phyloP scores from a whole-genome alignment of 2,113 vertebrate genomes.

The Perca flavescens region DNA sequence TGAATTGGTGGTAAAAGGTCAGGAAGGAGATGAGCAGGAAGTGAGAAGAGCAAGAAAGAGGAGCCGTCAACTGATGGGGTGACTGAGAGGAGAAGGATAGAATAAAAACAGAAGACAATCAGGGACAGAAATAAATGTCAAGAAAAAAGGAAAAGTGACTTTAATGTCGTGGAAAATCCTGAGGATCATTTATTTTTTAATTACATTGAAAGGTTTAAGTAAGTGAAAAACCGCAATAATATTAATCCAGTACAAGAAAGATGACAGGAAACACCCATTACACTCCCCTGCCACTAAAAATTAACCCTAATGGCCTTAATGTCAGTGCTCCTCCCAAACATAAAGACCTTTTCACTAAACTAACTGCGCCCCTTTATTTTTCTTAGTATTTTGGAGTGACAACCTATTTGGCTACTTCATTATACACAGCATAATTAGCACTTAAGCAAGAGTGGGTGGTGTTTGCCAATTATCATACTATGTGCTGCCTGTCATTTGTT shows the following conservation, averaged over 20 bases:
- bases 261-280: background rate
- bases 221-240: slow-evolving; percentile 15
- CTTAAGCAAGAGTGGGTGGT: slow-evolving; percentile 51
- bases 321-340: slow-evolving; percentile 7
- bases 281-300: slow-evolving; percentile 2
- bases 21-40: slow-evolving; percentile 38
- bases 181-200: background rate
- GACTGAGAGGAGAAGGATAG: background rate
- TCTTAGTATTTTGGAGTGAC: slow-evolving; percentile 47
- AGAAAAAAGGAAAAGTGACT: background rate
- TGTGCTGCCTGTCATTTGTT: slow-evolving; percentile 53
- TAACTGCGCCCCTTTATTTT: slow-evolving; percentile 38
- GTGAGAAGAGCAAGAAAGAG: background rate
- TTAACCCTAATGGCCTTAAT: slow-evolving; percentile 35
- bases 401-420: slow-evolving; percentile 49
- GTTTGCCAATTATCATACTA: slow-evolving; percentile 41
- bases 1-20: slow-evolving; percentile 54
- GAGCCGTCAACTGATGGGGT: slow-evolving; percentile 16
- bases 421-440: slow-evolving; percentile 63
- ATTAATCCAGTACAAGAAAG: background rate
- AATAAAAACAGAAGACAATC: background rate
- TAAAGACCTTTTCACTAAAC: slow-evolving; percentile 24
- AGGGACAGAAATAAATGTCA: background rate
- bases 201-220: background rate
- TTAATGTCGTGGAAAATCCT: background rate